Evolutionary conservation across 1,140 invertebrate species (phyloP).

Genomic region (Trichoplusia ni): DNA sequence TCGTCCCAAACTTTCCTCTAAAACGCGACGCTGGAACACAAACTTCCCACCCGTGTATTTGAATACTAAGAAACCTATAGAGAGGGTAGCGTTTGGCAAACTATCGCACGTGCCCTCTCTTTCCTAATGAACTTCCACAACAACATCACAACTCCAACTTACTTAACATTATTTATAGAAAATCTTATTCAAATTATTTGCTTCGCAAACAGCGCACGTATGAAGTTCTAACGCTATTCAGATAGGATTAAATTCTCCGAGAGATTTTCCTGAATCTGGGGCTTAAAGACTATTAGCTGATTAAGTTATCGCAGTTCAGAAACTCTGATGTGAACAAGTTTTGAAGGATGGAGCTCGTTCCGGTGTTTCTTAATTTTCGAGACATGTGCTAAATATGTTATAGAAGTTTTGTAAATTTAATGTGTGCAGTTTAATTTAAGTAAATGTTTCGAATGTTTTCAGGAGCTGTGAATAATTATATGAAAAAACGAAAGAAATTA

Average conservation of each 20-base stretch:
- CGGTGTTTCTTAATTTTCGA: too few relatives aligned
- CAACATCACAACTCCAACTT: background rate
- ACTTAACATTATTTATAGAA: background rate
- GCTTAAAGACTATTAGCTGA: background rate
- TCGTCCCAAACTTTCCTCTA: background rate
- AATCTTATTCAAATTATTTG: conserved; percentile 3
- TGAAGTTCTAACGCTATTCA: background rate
- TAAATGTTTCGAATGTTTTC: too few relatives aligned
- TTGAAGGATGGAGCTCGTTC: too few relatives aligned
- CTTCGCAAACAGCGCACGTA: background rate
- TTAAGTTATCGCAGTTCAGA: background rate
- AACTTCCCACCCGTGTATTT: background rate
- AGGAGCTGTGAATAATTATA: too few relatives aligned
- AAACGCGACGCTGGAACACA: background rate
- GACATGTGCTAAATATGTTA: too few relatives aligned
- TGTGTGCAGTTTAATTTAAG: too few relatives aligned
- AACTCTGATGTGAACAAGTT: too few relatives aligned
- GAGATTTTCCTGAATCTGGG: background rate
- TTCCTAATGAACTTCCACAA: background rate
- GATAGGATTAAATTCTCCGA: background rate
- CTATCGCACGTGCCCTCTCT: background rate
- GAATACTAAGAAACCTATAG: background rate
- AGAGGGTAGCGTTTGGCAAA: background rate
- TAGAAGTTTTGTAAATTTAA: too few relatives aligned
- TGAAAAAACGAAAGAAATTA: too few relatives aligned